Base-by-base conservation (phyloP, 2,797 vertebrate genomes). In the Poecilia velifera region DNA sequence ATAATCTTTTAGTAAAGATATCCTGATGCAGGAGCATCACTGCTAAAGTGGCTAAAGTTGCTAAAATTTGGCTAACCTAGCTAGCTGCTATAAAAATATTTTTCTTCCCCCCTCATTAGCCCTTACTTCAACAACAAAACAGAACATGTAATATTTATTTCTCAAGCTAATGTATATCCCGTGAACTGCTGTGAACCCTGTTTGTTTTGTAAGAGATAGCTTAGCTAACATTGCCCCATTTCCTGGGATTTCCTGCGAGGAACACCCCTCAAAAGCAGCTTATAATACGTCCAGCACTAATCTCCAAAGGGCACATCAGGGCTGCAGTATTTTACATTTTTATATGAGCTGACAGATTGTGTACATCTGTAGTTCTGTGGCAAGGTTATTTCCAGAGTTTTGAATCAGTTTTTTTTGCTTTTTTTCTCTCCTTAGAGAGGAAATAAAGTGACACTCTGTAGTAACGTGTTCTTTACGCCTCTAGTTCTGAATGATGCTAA, bases 301-400 rank as follows among this genome's bases (percentile, higher is more conserved):
- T 79, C 53, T 53, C 28, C 34, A 43, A 73, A 86, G 36, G 78
- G 10, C 83, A 82, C 80, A 71, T 79, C 13, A 6, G 7, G 59
- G 76, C 79, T 41, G n/a, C 53, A 8, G 6, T 45, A 34, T 28
- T n/a, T 43, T 43, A 9, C 10, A 5, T n/a, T n/a, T 45, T 71
- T 45, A 13, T 39, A 39, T 66, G 31, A 18, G 14, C 31, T 34
- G 64, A 64, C 13, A 28, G 41, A 14, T 14, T 71, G 13, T n/a
- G 39, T 28, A 3, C 25, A 7, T 71, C 18, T 43, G 20, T 70
- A 1, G 22, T 70, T 43, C 20, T 25, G 1, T 45, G 5, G 12
- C 13, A n/a, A n/a, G 68, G 25, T 16, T 71, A n/a, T 43, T 71
- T 45, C 45, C 13, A 43, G 12, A 34, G 4, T 43, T 41, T 68